A percentile compares a stretch with the other conserved stretches of the same genome.
Conservation (phyloP, 2,797 vertebrate genomes). For the Odontamblyopus rebecca region DNA sequence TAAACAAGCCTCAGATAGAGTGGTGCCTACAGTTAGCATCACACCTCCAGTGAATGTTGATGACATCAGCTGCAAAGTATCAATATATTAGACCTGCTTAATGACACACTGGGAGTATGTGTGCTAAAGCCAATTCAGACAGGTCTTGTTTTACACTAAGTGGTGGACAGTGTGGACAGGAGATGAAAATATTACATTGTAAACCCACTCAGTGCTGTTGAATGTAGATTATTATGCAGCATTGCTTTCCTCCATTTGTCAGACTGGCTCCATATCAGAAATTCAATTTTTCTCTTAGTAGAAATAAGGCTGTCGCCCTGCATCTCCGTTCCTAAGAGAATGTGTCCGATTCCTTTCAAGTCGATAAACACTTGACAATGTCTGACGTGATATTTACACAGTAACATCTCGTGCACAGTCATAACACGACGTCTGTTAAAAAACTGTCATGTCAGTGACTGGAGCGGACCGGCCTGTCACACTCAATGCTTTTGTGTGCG, state of each 20-base stretch:
- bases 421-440: slow-evolving; percentile 22
- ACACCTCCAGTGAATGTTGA: too few species aligned
- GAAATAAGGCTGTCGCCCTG: slow-evolving; percentile 32
- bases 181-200: slow-evolving; percentile 65
- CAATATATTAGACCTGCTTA: too few species aligned
- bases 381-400: slow-evolving; percentile 45
- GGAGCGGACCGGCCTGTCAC: slow-evolving; percentile 44
- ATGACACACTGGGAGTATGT: neutral
- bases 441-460: slow-evolving; percentile 32
- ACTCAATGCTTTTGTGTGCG: slow-evolving; percentile 12
- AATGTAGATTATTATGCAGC: slow-evolving; percentile 66
- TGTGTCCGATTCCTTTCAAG: slow-evolving; percentile 24
- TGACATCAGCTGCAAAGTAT: too few species aligned
- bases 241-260: slow-evolving; percentile 61
- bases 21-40: too few species aligned
- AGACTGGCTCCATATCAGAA: slow-evolving; percentile 61
- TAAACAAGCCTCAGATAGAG: too few species aligned
- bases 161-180: slow-evolving; percentile 35
- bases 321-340: slow-evolving; percentile 24
- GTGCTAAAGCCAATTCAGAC: neutral
- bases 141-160: slow-evolving; percentile 37
- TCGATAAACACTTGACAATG: slow-evolving; percentile 42
- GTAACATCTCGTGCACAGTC: slow-evolving; percentile 28
- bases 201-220: slow-evolving; percentile 54
- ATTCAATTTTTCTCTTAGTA: slow-evolving; percentile 48